Base-by-base conservation (phyloP, 2,113 vertebrate genomes). In the Corapipo altera region DNA sequence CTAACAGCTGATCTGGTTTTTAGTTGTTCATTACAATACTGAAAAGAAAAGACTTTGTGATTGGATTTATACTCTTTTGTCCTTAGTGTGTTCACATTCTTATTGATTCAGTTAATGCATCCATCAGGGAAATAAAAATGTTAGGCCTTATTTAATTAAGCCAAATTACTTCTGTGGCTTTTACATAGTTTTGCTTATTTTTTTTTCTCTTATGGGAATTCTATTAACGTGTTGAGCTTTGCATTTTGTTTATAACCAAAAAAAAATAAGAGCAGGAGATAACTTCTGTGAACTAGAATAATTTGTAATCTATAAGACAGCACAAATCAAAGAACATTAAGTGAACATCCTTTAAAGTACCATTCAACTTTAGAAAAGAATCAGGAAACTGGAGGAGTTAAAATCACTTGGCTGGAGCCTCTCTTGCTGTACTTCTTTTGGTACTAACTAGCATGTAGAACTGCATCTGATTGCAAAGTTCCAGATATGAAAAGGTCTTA, bases 81-180 rank as follows among this genome's bases (percentile, higher is more conserved):
- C 66, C 46, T 82, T 72, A 78, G 83, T 85, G 66, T 69, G 48
- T 78, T 79, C 85, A 84, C 44, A 72, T 55, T 91, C 72, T 11
- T 96, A 96, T 97, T 93, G 97, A 97, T 97, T 96, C 59, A 83
- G 57, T 82, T 94, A 96, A 97, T 95, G 76, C 62, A 67, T 75
- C 37, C 94, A 95, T 95, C 48, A 76, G 95, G 96, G 95, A 96
- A 96, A 96, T 96, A 95, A 95, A 95, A 92, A 95, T 77, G 83
- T 95, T 95, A 70, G 93, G 44, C 57, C 46, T 89, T 88, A 79
- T 88, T 91, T 96, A 97, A 97, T 97, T 97, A 96, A 94, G 94
- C 52, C 57, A 95, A 95, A 96, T 96, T 95, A 97, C 95, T 96
- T 96, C 17, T 80, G 85, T 84, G 44, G 65, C 22, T 93, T 96